Evolutionary conservation across 1,140 invertebrate species (phyloP), one percentile per base, ranked within the genome.

Genomic region (Lasioglossum baleicum): DNA sequence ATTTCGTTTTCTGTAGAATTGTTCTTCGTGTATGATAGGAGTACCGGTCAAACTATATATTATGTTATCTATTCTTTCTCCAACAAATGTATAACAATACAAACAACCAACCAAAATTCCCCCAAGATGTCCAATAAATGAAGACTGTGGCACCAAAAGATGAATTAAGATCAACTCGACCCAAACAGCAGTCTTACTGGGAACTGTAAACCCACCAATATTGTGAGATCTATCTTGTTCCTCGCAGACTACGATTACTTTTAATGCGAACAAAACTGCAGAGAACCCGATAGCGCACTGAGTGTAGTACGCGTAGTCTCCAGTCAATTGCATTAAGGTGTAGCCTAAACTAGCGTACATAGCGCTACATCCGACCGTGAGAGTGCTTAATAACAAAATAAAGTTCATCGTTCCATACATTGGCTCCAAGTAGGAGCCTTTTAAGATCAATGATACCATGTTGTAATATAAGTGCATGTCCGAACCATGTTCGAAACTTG

Each of bases 401-500:
- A 96, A 96, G 88, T 95, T 95, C 1, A 83, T 44, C 71, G 93
- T 94, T 22, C 94, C 94, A 84, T 95, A 95, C 81, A 92, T 92
- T 8, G 90, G 91, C 88, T 96, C 96, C 2, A 95, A 87, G 42
- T 92, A 91, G 3, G 90, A 90, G 11, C 95, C 96, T 92, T 96
- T 96, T 35, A 95, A 90, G 11, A 96, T 89, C 58, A 96, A 94
- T 2, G 96, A 96, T 20, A 94, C 89, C 96, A 96, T 96, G 85
- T 96, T 96, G 88, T 95, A 96, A 87, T 96, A 96, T 0, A 96
- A 92, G 91, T 96, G 96, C 94, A 95, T 95, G 83, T 96, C 96
- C 67, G 95, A 94, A 2, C 93, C 95, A 92, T 96, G 96, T 89
- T 95, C 95, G 80, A 96, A 94, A 17, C 94, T 93, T 4, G 94